Percentiles rank a stretch among this genome's conserved stretches.
Evolutionary conservation across 1,140 invertebrate species (phyloP).

Genomic region (Temnothorax nylanderi): DNA sequence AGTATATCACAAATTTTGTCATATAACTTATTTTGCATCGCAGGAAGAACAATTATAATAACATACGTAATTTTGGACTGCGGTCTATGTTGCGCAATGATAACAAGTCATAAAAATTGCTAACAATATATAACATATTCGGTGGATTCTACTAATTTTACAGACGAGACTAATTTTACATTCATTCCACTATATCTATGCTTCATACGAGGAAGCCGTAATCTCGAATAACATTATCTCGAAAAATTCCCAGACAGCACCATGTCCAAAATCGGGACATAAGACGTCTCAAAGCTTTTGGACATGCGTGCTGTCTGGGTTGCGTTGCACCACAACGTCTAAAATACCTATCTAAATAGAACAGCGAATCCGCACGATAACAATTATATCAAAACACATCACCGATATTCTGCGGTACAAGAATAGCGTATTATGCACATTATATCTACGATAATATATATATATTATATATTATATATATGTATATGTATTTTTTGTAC

Average conservation of each 20-base stretch:
- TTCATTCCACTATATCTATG: neutral
- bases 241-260: neutral
- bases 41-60: neutral
- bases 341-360: neutral
- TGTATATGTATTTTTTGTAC: neutral
- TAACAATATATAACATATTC: neutral
- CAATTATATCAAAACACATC: constrained; percentile 18
- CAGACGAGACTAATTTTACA: neutral
- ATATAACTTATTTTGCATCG: neutral
- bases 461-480: neutral
- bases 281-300: too few relatives aligned
- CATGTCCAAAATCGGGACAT: too few relatives aligned
- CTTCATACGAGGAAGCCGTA: neutral
- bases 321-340: neutral
- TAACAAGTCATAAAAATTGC: neutral
- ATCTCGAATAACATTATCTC: neutral
- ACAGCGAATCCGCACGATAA: neutral
- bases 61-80: neutral
- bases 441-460: neutral
- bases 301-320: neutral
- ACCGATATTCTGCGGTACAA: neutral
- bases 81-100: neutral
- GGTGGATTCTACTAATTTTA: neutral
- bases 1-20: constrained; percentile 42
- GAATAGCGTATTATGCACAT: constrained; percentile 14